These are phyloP conservation scores for Drosophila neocordata DNA, from an alignment of 1,140 invertebrate species.

Conservation along the genomic window DNA sequence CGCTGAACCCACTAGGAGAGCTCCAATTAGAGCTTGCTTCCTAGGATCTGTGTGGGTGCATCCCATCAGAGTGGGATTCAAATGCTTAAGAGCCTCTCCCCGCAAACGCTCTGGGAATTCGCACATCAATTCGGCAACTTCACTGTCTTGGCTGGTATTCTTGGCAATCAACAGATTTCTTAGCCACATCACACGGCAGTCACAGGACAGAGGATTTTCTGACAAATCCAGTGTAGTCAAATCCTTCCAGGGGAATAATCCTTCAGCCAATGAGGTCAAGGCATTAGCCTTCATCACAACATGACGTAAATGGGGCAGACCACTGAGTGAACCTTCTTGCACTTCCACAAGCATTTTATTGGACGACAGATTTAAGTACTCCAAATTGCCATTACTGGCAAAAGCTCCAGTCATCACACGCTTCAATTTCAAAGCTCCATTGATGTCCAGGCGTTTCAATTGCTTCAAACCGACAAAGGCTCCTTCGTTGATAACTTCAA, in stretches of 20 bases:
- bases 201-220: slow-evolving; percentile 92
- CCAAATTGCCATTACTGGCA: slow-evolving; percentile 90
- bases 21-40: slow-evolving; percentile 91
- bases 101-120: slow-evolving; percentile 88
- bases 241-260: slow-evolving; percentile 91
- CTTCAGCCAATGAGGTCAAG: slow-evolving; percentile 89
- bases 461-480: slow-evolving; percentile 91
- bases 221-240: slow-evolving; percentile 90
- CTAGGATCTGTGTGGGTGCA: slow-evolving; percentile 89
- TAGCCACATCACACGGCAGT: slow-evolving; percentile 91
- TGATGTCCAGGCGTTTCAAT: slow-evolving; percentile 90
- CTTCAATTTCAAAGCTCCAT: slow-evolving; percentile 88
- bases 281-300: slow-evolving; percentile 91
- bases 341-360: slow-evolving; percentile 89
- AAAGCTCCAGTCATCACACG: slow-evolving; percentile 90
- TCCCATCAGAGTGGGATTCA: slow-evolving; percentile 90
- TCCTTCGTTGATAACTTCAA: slow-evolving; percentile 87
- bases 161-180: slow-evolving; percentile 88
- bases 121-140: slow-evolving; percentile 86
- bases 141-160: slow-evolving; percentile 85
- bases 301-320: slow-evolving; percentile 90
- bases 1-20: slow-evolving; percentile 88
- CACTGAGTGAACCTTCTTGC: slow-evolving; percentile 90
- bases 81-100: slow-evolving; percentile 87
- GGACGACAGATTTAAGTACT: slow-evolving; percentile 89